Evolutionary conservation across 2,888 invertebrate species (phyloP).

Genomic region (Autographa pulchrina): DNA sequence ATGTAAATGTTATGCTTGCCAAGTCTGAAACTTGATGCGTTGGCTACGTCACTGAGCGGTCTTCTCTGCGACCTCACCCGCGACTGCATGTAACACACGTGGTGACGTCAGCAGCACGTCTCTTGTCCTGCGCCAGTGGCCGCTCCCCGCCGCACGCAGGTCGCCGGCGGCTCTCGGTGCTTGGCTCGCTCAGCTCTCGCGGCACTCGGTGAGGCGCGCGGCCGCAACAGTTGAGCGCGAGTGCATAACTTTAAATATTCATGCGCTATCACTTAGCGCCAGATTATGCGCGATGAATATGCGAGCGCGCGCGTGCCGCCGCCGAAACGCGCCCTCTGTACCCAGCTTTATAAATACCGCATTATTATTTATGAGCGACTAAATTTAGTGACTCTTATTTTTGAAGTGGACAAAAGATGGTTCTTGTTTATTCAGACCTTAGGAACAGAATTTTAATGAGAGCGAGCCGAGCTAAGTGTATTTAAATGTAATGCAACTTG

Average conservation of each 20-base stretch:
- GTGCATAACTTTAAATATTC: conserved; percentile 66
- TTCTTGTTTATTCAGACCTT: conserved; percentile 32
- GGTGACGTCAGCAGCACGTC: too few relatives aligned
- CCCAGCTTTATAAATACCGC: conserved; percentile 47
- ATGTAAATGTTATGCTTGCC: too few relatives aligned
- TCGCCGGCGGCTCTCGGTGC: background rate
- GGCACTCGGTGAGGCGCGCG: conserved; percentile 9
- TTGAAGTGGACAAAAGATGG: conserved; percentile 36
- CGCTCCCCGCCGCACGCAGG: background rate
- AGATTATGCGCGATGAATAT: conserved; percentile 68
- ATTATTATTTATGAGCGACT: conserved; percentile 59
- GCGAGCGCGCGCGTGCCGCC: conserved; percentile 49
- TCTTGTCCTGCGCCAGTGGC: too few relatives aligned
- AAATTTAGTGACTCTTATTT: conserved; percentile 46
- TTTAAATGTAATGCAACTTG: conserved; percentile 17
- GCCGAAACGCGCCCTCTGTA: conserved; percentile 13
- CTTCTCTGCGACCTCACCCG: too few relatives aligned
- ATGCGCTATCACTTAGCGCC: conserved; percentile 58
- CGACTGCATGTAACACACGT: conserved; percentile 7
- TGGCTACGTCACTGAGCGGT: too few relatives aligned
- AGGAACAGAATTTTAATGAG: conserved; percentile 17
- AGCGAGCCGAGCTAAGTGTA: background rate
- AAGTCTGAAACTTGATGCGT: too few relatives aligned
- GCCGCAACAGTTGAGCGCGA: conserved; percentile 51
- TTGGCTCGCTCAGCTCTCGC: background rate